A percentile compares a stretch with the other conserved stretches of the same genome.
phyloP scores from a whole-genome alignment of 2,113 vertebrate genomes.

The Dipodomys stephensi region DNA sequence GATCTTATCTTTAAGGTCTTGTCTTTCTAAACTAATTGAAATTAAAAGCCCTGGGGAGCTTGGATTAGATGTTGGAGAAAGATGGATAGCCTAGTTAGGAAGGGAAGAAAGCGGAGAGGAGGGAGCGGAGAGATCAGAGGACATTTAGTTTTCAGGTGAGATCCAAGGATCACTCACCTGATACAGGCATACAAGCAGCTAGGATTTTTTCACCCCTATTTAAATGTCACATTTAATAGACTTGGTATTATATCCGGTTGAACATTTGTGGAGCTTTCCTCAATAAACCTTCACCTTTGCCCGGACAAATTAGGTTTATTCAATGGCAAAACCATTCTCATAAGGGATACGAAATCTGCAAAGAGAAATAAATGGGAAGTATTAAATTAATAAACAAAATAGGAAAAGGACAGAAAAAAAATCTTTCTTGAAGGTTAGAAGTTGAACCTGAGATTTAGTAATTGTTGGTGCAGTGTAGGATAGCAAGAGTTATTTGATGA shows the following conservation, averaged over 20 bases:
- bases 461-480: neutral
- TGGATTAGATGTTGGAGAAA: too few relatives aligned
- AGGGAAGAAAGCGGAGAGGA: too few relatives aligned
- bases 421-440: neutral
- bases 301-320: neutral
- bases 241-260: neutral
- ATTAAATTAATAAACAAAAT: neutral
- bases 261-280: neutral
- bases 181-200: neutral
- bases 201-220: neutral
- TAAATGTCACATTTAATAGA: neutral
- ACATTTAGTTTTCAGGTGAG: neutral
- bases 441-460: neutral
- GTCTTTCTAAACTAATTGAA: too few relatives aligned
- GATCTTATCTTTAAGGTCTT: too few relatives aligned
- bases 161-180: neutral
- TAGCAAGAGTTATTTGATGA: neutral
- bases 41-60: too few relatives aligned
- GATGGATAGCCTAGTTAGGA: too few relatives aligned
- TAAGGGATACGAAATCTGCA: neutral
- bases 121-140: neutral
- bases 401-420: neutral
- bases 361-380: neutral
- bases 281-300: constrained; percentile 19
- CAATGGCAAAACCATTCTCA: constrained; percentile 35